Evolutionary conservation across 1,140 invertebrate genomes (phyloP).

Genomic region (Oryzaephilus surinamensis): DNA sequence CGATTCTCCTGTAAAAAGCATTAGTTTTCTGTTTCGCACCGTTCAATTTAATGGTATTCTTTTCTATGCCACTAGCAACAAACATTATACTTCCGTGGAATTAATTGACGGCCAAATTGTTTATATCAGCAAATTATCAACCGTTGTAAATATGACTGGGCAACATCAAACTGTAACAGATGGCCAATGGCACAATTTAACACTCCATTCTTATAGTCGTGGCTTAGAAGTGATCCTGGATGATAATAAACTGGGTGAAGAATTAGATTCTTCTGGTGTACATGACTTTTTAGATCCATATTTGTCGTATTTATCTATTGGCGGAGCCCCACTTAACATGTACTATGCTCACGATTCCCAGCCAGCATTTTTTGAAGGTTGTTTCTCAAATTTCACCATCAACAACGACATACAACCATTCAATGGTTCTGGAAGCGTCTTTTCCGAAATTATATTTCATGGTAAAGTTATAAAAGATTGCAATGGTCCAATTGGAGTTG

Average conservation of each 20-base stretch:
- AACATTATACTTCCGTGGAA: slow-evolving; percentile 76
- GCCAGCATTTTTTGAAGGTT: slow-evolving; percentile 67
- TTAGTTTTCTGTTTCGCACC: slow-evolving; percentile 76
- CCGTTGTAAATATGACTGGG: slow-evolving; percentile 71
- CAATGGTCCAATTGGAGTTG: slow-evolving; percentile 57
- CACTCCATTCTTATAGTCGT: slow-evolving; percentile 54
- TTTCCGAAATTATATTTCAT: slow-evolving; percentile 52
- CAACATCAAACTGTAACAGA: slow-evolving; percentile 50
- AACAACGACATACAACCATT: slow-evolving; percentile 84
- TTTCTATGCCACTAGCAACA: slow-evolving; percentile 73
- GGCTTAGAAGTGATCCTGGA: slow-evolving; percentile 62
- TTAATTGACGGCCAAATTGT: slow-evolving; percentile 57
- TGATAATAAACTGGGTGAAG: slow-evolving; percentile 60
- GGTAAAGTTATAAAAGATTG: slow-evolving; percentile 62
- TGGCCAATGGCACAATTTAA: slow-evolving; percentile 79
- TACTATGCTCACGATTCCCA: slow-evolving; percentile 43
- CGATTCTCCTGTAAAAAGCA: slow-evolving; percentile 48
- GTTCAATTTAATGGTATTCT: slow-evolving; percentile 63
- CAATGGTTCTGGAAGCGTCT: slow-evolving; percentile 73
- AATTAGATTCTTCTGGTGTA: slow-evolving; percentile 69
- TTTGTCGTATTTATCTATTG: slow-evolving; percentile 64
- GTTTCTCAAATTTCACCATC: slow-evolving; percentile 78
- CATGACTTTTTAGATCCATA: slow-evolving; percentile 90
- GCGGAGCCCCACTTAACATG: slow-evolving; percentile 50
- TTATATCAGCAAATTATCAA: slow-evolving; percentile 65